These are phyloP conservation scores for Pseudorhombus dupliciocellatus DNA, from an alignment of 2,113 vertebrate genomes.

Conservation along the genomic window DNA sequence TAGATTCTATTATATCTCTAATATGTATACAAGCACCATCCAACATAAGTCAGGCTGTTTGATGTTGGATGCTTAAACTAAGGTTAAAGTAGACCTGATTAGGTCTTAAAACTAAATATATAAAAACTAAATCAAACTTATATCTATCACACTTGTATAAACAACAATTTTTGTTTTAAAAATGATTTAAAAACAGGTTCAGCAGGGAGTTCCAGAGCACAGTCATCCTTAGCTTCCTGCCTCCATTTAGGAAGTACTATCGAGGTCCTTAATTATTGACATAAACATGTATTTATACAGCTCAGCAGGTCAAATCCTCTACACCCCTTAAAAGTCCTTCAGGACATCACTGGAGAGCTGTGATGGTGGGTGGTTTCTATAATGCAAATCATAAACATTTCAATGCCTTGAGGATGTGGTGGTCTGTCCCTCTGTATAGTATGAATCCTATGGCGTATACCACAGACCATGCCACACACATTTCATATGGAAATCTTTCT, in stretches of 20 bases:
- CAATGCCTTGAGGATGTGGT: constrained; percentile 10
- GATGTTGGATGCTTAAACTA: too few relatives aligned
- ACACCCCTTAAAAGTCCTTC: background rate
- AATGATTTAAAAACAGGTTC: background rate
- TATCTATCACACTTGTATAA: too few relatives aligned
- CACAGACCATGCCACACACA: constrained; percentile 28
- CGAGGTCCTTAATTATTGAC: too few relatives aligned
- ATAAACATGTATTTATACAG: background rate
- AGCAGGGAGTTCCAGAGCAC: background rate
- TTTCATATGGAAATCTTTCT: constrained; percentile 29
- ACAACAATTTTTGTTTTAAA: too few relatives aligned
- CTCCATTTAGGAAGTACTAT: too few relatives aligned
- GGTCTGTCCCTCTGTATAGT: background rate
- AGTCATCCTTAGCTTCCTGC: too few relatives aligned
- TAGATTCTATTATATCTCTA: too few relatives aligned
- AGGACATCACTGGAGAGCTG: background rate
- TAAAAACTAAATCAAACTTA: too few relatives aligned
- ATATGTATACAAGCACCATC: too few relatives aligned
- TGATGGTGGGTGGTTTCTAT: constrained; percentile 3
- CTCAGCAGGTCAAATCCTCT: background rate
- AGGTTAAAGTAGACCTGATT: too few relatives aligned
- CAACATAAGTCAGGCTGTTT: too few relatives aligned
- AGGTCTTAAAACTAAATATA: too few relatives aligned
- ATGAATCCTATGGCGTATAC: constrained; percentile 8
- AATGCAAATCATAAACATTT: constrained; percentile 25